These are phyloP conservation scores for Sceloporus undulatus DNA, from an alignment of 2,113 vertebrate genomes.

Conservation along the genomic window DNA sequence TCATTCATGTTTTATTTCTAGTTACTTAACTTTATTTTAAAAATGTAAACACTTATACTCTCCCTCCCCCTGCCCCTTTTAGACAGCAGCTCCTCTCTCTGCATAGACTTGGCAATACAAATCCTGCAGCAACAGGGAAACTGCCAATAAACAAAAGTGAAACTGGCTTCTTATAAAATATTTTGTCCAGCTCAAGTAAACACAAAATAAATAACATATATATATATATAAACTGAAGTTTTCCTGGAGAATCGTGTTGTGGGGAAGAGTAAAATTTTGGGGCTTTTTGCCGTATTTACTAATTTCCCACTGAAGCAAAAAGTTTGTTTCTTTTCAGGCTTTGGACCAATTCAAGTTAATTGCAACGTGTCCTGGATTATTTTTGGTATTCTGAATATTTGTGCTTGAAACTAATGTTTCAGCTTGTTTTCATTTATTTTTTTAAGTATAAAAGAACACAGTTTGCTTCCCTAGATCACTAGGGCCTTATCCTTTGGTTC, in stretches of 20 bases:
- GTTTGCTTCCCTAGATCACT: slow-evolving; percentile 59
- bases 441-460: slow-evolving; percentile 49
- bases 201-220: slow-evolving; percentile 45
- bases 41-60: slow-evolving; percentile 20
- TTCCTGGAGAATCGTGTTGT: slow-evolving; percentile 19
- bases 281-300: slow-evolving; percentile 9
- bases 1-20: slow-evolving; percentile 43
- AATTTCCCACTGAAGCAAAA: slow-evolving; percentile 28
- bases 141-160: slow-evolving; percentile 45
- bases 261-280: not conserved
- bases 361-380: slow-evolving; percentile 38
- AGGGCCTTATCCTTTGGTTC: slow-evolving; percentile 36
- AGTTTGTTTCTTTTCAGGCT: slow-evolving; percentile 30
- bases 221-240: slow-evolving; percentile 14
- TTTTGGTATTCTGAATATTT: slow-evolving; percentile 73
- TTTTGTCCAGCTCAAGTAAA: slow-evolving; percentile 48
- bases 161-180: slow-evolving; percentile 46
- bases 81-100: slow-evolving; percentile 38
- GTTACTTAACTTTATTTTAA: slow-evolving; percentile 24
- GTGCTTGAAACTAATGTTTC: slow-evolving; percentile 68
- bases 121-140: slow-evolving; percentile 37
- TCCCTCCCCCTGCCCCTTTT: slow-evolving; percentile 11
- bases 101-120: slow-evolving; percentile 14
- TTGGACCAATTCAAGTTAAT: slow-evolving; percentile 46
- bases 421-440: slow-evolving; percentile 60